Evolutionary conservation across 2,113 vertebrate genomes (phyloP).

Genomic region (Seriola aureovittata): DNA sequence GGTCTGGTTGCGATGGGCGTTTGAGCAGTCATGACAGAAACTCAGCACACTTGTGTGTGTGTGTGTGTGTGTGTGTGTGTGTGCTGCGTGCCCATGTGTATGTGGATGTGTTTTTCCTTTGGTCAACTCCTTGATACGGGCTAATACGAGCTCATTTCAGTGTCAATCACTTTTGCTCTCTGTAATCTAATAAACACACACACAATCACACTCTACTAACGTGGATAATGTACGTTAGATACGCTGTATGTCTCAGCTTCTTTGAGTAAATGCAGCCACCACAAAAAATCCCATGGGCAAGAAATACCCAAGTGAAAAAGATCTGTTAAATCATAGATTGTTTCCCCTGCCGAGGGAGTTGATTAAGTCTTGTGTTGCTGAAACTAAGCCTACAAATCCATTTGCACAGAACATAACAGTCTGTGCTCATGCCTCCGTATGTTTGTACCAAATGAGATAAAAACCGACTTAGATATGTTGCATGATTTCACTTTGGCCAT

Average conservation of each 20-base stretch:
- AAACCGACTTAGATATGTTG: slow-evolving; percentile 39
- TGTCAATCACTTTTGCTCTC: slow-evolving; percentile 31
- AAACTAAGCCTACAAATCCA: slow-evolving; percentile 69
- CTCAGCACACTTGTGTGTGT: neutral
- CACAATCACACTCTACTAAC: slow-evolving; percentile 2
- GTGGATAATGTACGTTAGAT: slow-evolving; percentile 33
- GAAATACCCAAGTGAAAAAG: slow-evolving; percentile 55
- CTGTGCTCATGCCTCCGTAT: slow-evolving; percentile 23
- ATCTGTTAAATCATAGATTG: slow-evolving; percentile 63
- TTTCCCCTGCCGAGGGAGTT: slow-evolving; percentile 62
- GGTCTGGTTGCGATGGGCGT: slow-evolving; percentile 28
- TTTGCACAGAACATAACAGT: slow-evolving; percentile 60
- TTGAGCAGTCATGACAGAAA: slow-evolving; percentile 37
- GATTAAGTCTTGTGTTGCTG: slow-evolving; percentile 66
- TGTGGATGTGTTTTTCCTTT: neutral
- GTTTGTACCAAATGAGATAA: slow-evolving; percentile 47
- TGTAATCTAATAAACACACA: slow-evolving; percentile 26
- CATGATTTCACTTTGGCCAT: slow-evolving; percentile 16
- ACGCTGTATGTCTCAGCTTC: slow-evolving; percentile 6
- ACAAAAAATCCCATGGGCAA: slow-evolving; percentile 44
- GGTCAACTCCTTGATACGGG: slow-evolving; percentile 39
- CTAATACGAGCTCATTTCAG: slow-evolving; percentile 40
- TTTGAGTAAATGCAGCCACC: slow-evolving; percentile 18
- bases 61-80: slow-evolving; percentile 14
- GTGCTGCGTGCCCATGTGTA: neutral